phyloP scores from a whole-genome alignment of 1,140 invertebrate genomes.

The Heliconius congener region DNA sequence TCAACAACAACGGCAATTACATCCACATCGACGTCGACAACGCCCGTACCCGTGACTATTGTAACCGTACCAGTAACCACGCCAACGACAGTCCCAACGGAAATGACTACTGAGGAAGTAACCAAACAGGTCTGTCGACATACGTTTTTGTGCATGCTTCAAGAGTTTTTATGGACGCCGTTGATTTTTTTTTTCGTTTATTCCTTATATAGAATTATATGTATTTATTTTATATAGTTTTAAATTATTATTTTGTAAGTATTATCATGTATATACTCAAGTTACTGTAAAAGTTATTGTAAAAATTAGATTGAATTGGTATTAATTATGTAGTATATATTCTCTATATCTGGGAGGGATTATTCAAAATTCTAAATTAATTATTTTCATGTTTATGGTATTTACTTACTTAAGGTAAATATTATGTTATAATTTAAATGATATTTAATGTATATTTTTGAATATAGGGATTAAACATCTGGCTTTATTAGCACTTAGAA shows the following conservation, averaged over 20 bases:
- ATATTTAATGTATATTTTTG: neutral
- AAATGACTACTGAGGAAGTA: conserved; percentile 63
- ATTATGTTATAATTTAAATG: neutral
- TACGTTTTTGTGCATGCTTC: conserved; percentile 38
- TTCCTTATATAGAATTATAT: neutral
- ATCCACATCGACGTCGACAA: conserved; percentile 37
- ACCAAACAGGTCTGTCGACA: conserved; percentile 63
- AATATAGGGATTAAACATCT: neutral
- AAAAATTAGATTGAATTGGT: neutral
- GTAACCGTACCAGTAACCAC: conserved; percentile 41
- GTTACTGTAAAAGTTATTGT: neutral
- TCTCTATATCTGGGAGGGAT: neutral
- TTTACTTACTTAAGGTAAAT: neutral
- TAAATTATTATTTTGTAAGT: neutral
- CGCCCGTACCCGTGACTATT: conserved; percentile 43
- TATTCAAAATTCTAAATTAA: neutral
- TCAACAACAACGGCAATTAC: conserved; percentile 39
- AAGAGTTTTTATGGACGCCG: conserved; percentile 5
- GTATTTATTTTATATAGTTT: neutral
- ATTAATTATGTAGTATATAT: neutral
- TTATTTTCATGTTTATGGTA: neutral
- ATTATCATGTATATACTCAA: neutral
- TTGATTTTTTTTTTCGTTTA: neutral
- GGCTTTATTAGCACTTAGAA: neutral
- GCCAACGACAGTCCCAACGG: conserved; percentile 48